A percentile compares a stretch with the other conserved stretches of the same genome.
phyloP scores from a whole-genome alignment of 2,797 vertebrate genomes.

The Pterois miles region DNA sequence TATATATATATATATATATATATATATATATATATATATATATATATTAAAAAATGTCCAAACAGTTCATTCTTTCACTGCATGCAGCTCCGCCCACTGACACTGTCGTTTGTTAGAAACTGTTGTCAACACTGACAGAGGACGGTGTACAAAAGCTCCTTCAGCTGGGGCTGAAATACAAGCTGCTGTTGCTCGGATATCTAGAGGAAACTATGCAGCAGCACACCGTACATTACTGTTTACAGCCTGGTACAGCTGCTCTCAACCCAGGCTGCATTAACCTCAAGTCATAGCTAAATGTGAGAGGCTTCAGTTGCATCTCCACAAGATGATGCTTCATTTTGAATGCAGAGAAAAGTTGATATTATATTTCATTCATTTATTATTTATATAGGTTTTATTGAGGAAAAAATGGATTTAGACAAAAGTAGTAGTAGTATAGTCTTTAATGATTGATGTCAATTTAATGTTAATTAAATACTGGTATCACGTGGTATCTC shows the following conservation, averaged over 20 bases:
- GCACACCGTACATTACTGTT: constrained; percentile 15
- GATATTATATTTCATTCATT: no score
- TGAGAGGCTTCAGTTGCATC: constrained; percentile 11
- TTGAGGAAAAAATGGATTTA: no score
- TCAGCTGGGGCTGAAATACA: constrained; percentile 35
- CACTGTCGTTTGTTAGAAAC: constrained; percentile 22
- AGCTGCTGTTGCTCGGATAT: constrained; percentile 46
- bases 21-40: no score
- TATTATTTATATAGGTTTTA: no score
- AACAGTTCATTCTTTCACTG: constrained; percentile 16
- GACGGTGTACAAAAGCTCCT: not conserved
- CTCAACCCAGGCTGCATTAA: constrained; percentile 27
- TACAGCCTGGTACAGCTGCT: not conserved
- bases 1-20: no score
- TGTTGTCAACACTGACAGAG: constrained; percentile 1
- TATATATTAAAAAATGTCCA: constrained; percentile 11
- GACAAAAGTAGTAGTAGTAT: no score
- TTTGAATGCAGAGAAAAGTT: constrained; percentile 17
- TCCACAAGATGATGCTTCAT: constrained; percentile 10
- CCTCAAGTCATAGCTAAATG: constrained; percentile 6
- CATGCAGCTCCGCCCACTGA: not conserved
- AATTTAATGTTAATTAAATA: no score
- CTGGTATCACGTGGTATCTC: no score
- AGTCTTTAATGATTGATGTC: no score
- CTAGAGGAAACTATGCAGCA: constrained; percentile 19